Conservation (phyloP, 2,888 invertebrate species). For the Tillus elongatus region DNA sequence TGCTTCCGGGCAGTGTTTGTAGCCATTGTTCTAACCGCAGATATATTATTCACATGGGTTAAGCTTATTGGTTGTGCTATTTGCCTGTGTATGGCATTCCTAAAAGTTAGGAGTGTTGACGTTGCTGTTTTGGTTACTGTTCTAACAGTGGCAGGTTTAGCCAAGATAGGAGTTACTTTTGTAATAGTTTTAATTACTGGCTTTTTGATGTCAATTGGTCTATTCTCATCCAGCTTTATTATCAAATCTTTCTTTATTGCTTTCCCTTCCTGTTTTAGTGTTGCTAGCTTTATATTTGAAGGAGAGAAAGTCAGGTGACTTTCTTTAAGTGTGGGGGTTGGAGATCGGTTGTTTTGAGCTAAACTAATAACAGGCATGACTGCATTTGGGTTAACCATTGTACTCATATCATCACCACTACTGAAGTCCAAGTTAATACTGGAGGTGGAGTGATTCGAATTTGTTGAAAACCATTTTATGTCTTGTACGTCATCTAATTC, state of each 20-base stretch:
- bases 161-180: conserved; percentile 36
- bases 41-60: conserved; percentile 28
- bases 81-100: conserved; percentile 28
- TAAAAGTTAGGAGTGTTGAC: conserved; percentile 28
- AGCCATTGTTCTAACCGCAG: conserved; percentile 26
- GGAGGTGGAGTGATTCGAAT: conserved; percentile 51
- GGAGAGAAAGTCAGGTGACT: conserved; percentile 66
- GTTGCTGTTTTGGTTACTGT: conserved; percentile 28
- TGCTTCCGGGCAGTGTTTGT: conserved; percentile 18
- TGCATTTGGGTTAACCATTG: conserved; percentile 85
- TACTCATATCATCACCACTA: conserved; percentile 58
- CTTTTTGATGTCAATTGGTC: conserved; percentile 30
- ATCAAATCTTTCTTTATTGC: conserved; percentile 58
- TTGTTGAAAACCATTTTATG: conserved; percentile 47
- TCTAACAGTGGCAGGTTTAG: conserved; percentile 34
- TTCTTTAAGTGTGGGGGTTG: conserved; percentile 57
- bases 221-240: conserved; percentile 47
- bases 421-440: conserved; percentile 61
- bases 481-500: conserved; percentile 60
- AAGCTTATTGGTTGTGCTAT: conserved; percentile 30
- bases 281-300: conserved; percentile 55
- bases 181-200: conserved; percentile 33
- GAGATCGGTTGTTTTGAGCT: conserved; percentile 40
- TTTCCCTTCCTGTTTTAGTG: conserved; percentile 45
- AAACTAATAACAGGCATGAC: conserved; percentile 72